These are phyloP conservation scores for Ctenodactylus gundi DNA, from an alignment of 2,113 vertebrate genomes.

Conservation along the genomic window DNA sequence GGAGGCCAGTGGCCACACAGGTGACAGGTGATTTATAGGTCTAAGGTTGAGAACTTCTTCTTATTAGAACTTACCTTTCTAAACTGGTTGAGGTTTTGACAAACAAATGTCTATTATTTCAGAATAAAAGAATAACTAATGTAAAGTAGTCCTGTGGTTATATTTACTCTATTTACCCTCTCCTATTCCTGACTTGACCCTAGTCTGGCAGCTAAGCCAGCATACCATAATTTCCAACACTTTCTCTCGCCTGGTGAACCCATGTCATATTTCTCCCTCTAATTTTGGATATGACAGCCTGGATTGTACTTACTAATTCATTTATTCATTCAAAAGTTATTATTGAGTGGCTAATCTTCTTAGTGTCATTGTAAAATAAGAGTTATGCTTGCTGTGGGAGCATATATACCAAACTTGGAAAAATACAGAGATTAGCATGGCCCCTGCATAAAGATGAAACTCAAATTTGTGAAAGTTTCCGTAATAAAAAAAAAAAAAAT, in stretches of 20 bases:
- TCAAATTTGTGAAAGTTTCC: too few relatives aligned
- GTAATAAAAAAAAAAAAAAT: too few relatives aligned
- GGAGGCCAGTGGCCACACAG: neutral
- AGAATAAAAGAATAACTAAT: neutral
- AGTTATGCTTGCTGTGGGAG: too few relatives aligned
- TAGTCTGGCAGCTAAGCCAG: neutral
- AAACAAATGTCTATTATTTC: neutral
- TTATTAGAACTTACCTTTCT: neutral
- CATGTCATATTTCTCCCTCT: neutral
- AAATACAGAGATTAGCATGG: too few relatives aligned
- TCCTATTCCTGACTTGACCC: neutral
- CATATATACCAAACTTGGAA: too few relatives aligned
- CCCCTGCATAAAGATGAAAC: too few relatives aligned
- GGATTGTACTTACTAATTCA: neutral
- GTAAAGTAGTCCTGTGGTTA: neutral
- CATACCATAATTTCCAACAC: neutral
- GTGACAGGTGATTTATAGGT: neutral
- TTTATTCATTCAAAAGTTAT: neutral
- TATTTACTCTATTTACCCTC: neutral
- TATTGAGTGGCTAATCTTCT: neutral
- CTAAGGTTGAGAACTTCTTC: neutral
- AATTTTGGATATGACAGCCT: neutral
- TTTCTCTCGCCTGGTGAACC: neutral
- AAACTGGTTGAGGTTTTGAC: neutral
- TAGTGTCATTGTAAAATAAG: too few relatives aligned